A percentile compares a stretch with the other conserved stretches of the same genome.
Conservation (phyloP, 2,888 invertebrate genomes). For the Platycheirus albimanus region DNA sequence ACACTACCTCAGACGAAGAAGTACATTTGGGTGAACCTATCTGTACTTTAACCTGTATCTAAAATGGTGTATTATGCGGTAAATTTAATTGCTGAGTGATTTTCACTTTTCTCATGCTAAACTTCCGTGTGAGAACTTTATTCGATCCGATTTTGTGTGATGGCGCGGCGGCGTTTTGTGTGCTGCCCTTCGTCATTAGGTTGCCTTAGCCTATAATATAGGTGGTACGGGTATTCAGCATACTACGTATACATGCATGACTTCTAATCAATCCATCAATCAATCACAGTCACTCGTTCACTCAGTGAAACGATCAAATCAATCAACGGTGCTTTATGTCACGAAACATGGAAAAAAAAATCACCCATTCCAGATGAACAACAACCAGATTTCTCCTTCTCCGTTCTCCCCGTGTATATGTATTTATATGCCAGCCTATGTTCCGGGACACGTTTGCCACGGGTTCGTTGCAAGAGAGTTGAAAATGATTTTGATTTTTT, state of each 20-base stretch:
- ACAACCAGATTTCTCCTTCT: too few relatives aligned
- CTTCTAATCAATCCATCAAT: constrained; percentile 70
- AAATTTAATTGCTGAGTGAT: constrained; percentile 58
- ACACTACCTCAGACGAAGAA: constrained; percentile 14
- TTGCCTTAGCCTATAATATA: not conserved
- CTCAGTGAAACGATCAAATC: constrained; percentile 80
- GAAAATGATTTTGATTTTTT: constrained; percentile 28
- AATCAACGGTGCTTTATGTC: constrained; percentile 76
- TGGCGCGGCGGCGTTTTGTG: constrained; percentile 3
- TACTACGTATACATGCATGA: constrained; percentile 38
- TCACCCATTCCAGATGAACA: constrained; percentile 36
- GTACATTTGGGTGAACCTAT: not conserved
- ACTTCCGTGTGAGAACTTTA: constrained; percentile 35
- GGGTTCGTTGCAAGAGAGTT: constrained; percentile 10
- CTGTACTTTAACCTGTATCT: not conserved
- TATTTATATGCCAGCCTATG: too few relatives aligned
- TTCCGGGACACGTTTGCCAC: constrained; percentile 2
- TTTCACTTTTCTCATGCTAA: constrained; percentile 64
- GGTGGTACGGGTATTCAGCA: too few relatives aligned
- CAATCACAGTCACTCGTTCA: constrained; percentile 74
- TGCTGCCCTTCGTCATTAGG: not conserved
- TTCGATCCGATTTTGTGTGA: constrained; percentile 9
- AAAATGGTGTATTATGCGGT: constrained; percentile 21
- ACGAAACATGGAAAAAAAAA: constrained; percentile 69
- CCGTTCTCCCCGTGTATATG: too few relatives aligned